Percentiles rank a stretch among this genome's conserved stretches.
phyloP scores from a whole-genome alignment of 2,888 invertebrate species.

The Leptothorax acervorum region DNA sequence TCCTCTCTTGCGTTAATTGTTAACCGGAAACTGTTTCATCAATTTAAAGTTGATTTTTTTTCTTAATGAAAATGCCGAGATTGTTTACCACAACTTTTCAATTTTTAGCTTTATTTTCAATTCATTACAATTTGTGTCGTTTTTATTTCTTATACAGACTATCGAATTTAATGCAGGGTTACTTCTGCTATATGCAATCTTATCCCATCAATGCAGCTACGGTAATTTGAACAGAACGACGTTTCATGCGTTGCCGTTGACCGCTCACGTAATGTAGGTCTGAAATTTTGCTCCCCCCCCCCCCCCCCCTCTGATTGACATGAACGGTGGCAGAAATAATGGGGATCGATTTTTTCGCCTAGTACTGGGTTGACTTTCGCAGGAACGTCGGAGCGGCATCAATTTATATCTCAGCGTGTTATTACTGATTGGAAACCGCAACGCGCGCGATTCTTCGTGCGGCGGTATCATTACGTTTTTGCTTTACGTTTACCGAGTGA shows the following conservation, averaged over 20 bases:
- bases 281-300: background rate
- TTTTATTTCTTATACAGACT: background rate
- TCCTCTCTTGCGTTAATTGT: background rate
- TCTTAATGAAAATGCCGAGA: background rate
- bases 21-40: background rate
- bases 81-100: slow-evolving; percentile 2
- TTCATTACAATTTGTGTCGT: background rate
- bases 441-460: slow-evolving; percentile 38
- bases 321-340: slow-evolving; percentile 22
- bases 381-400: background rate
- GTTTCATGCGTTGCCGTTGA: slow-evolving; percentile 2
- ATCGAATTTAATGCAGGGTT: background rate
- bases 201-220: background rate
- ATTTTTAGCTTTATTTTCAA: slow-evolving; percentile 17
- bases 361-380: slow-evolving; percentile 32
- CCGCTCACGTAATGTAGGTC: background rate
- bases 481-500: slow-evolving; percentile 41
- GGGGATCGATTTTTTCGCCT: slow-evolving; percentile 11
- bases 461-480: slow-evolving; percentile 57
- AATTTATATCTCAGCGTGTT: slow-evolving; percentile 30
- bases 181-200: background rate
- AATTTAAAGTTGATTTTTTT: background rate
- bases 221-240: background rate
- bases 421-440: slow-evolving; percentile 55
- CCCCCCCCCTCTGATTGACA: background rate